These are phyloP conservation scores for Sclerurus mexicanus DNA, from an alignment of 2,113 vertebrate species.

Conservation along the genomic window DNA sequence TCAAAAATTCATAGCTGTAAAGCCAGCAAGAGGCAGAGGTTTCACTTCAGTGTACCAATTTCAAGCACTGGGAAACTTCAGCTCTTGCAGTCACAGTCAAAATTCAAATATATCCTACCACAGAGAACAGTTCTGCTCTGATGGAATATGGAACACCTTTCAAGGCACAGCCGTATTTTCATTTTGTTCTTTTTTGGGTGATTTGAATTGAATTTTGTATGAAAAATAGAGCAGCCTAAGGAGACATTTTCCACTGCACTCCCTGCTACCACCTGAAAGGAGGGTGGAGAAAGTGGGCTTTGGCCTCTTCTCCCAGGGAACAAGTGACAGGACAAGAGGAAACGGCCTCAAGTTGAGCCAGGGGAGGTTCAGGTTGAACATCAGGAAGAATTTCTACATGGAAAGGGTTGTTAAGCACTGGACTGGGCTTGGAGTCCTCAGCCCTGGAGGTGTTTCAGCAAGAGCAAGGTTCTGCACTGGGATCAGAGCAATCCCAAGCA, in stretches of 20 bases:
- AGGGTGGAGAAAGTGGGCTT: not conserved
- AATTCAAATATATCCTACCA: constrained; percentile 7
- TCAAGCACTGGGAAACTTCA: not conserved
- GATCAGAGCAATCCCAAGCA: not conserved
- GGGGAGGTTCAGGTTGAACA: not conserved
- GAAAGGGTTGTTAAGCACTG: not conserved
- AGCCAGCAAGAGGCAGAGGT: not conserved
- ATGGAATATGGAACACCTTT: not conserved
- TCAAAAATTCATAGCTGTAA: not conserved
- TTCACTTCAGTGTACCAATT: not conserved
- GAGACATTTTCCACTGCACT: not conserved
- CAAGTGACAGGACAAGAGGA: not conserved
- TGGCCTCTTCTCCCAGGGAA: not conserved
- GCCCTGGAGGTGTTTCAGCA: not conserved
- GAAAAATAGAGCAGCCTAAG: not conserved
- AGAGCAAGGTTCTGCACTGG: not conserved
- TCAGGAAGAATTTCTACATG: fast-evolving
- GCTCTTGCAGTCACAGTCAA: not conserved
- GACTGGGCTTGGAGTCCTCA: not conserved
- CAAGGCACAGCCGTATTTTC: not conserved
- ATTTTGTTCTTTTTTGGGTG: not conserved
- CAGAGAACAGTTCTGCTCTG: not conserved
- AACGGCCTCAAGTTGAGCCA: not conserved
- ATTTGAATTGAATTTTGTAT: not conserved
- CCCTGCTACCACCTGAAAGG: not conserved